Evolutionary conservation across 92 coral and sea anemone genomes (phyloP).

Genomic region (Actinostola sp.): DNA sequence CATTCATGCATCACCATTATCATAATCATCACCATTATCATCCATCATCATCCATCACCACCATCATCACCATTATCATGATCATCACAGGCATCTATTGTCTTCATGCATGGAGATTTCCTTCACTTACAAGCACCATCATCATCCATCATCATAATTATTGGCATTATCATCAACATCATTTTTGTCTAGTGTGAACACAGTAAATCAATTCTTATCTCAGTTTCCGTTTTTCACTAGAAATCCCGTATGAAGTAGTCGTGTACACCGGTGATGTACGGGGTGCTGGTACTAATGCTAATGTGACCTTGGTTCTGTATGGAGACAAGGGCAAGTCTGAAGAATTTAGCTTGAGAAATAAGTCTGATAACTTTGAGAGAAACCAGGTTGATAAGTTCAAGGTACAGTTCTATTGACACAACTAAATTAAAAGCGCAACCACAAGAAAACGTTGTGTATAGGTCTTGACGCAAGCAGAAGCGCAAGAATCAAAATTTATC

Average conservation of each 20-base stretch:
- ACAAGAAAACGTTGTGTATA: background rate
- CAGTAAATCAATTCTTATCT: background rate
- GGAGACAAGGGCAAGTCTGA: conserved; percentile 97
- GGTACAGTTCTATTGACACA: conserved; percentile 80
- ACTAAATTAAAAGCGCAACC: conserved; percentile 66
- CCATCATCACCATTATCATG: too few species aligned
- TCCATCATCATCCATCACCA: too few species aligned
- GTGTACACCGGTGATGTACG: conserved; percentile 90
- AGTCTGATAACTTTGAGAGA: conserved; percentile 95
- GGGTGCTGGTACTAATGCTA: conserved; percentile 93
- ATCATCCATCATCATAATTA: too few species aligned
- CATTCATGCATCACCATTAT: too few species aligned
- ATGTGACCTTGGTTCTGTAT: conserved; percentile 80
- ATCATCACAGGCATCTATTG: too few species aligned
- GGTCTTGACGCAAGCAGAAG: too few species aligned
- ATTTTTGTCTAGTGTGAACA: too few species aligned
- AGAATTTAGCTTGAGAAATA: conserved; percentile 85
- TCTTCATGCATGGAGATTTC: too few species aligned
- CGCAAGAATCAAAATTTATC: background rate
- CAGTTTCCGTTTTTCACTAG: conserved; percentile 40
- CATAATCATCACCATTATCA: too few species aligned
- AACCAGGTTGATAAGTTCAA: conserved; percentile 89
- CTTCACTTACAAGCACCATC: too few species aligned
- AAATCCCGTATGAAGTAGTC: conserved; percentile 86
- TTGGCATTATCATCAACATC: too few species aligned